Evolutionary conservation across 2,797 vertebrate species (phyloP).

Genomic region (Scolopax bukidnonensis): DNA sequence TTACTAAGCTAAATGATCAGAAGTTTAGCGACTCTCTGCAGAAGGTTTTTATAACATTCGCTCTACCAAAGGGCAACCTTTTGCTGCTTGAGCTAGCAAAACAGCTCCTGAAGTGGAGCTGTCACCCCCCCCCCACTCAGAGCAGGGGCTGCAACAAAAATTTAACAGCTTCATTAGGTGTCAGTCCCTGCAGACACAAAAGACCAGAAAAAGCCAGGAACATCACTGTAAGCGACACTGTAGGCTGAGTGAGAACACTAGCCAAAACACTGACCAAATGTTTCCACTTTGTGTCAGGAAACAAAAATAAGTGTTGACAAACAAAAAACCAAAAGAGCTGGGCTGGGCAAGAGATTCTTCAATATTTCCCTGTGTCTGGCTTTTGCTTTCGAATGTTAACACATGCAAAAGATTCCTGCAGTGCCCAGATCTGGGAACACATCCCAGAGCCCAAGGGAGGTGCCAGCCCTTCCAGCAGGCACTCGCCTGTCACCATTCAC

Average conservation of each 20-base stretch:
- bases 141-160: neutral
- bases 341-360: neutral
- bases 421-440: constrained; percentile 49
- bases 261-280: neutral
- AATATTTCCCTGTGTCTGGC: neutral
- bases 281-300: constrained; percentile 28
- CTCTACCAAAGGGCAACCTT: neutral
- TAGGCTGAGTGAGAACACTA: neutral
- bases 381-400: constrained; percentile 43
- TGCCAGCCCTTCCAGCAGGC: constrained; percentile 30
- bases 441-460: neutral
- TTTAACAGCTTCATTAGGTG: neutral
- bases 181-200: neutral
- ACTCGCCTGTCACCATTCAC: neutral
- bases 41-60: neutral
- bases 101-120: neutral
- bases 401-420: neutral
- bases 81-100: neutral
- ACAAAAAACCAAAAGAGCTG: neutral
- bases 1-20: neutral
- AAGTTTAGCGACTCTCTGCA: neutral
- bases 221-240: neutral
- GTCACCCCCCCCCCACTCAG: no score
- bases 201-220: neutral
- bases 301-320: constrained; percentile 48